Evolutionary conservation across 2,888 invertebrate genomes (phyloP).

Genomic region (Drosophila suboccidentalis): DNA sequence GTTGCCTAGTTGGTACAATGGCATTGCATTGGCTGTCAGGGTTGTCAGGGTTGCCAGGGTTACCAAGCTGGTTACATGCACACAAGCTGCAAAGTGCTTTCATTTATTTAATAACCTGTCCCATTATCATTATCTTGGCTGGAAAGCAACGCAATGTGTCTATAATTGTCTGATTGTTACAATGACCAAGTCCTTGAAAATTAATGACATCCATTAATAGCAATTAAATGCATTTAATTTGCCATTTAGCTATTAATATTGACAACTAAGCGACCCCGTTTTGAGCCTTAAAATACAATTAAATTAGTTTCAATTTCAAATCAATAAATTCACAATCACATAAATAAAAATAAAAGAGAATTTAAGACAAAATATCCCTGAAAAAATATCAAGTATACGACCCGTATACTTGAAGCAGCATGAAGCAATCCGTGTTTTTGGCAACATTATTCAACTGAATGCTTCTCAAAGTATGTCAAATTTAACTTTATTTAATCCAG

Average conservation of each 20-base stretch:
- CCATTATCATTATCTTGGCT: conserved; percentile 48
- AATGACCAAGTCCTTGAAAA: conserved; percentile 52
- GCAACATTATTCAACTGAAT: conserved; percentile 26
- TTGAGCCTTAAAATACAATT: background rate
- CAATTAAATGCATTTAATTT: conserved; percentile 23
- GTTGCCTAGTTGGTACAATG: conserved; percentile 26
- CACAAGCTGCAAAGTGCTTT: conserved; percentile 57
- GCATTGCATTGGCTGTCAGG: conserved; percentile 32
- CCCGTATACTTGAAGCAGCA: background rate
- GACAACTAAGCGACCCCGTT: background rate
- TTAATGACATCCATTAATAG: conserved; percentile 33
- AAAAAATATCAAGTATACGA: background rate
- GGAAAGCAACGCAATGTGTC: conserved; percentile 40
- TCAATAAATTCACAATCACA: too few relatives aligned
- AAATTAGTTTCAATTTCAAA: background rate
- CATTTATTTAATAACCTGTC: conserved; percentile 74
- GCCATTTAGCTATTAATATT: conserved; percentile 2
- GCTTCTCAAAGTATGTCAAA: conserved; percentile 27
- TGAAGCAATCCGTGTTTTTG: background rate
- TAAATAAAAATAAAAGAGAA: too few relatives aligned
- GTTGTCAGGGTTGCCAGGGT: conserved; percentile 25
- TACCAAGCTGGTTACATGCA: conserved; percentile 37
- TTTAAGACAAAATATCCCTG: background rate
- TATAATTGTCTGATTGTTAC: conserved; percentile 39
- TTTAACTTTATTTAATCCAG: conserved; percentile 16